Evolutionary conservation across 2,888 invertebrate genomes (phyloP).

Genomic region (Stictocephala bisonia): DNA sequence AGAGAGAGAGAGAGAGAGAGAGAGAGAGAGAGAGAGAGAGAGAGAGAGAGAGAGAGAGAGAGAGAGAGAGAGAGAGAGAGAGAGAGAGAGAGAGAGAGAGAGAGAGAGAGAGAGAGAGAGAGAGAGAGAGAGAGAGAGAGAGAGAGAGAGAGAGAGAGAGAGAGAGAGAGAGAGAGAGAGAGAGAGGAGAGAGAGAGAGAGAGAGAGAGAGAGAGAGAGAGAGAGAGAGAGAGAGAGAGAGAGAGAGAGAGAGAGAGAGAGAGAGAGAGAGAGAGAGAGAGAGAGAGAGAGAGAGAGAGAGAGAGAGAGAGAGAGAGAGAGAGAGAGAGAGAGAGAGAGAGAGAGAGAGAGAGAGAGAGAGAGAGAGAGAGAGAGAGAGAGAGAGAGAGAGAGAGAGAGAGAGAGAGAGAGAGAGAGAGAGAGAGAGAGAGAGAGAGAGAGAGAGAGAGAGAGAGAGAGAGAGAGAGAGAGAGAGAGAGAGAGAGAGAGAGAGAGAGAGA

Average conservation of each 20-base stretch:
- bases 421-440: not conserved
- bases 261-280: slow-evolving; percentile 19
- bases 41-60: not conserved
- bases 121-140: slow-evolving; percentile 19
- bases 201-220: slow-evolving; percentile 10
- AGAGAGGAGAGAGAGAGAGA: not conserved
- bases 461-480: not conserved
- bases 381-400: no score
- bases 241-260: not conserved
- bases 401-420: no score
- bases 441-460: not conserved
- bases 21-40: not conserved
- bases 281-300: slow-evolving; percentile 6
- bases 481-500: not conserved
- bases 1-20: not conserved
- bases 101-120: not conserved
- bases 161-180: not conserved
- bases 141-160: slow-evolving; percentile 9
- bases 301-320: not conserved
- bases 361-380: no score
- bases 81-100: slow-evolving; percentile 16
- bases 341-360: not conserved
- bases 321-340: not conserved
- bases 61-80: slow-evolving; percentile 10
- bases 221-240: slow-evolving; percentile 16